Percentiles rank a stretch among this genome's conserved stretches.
Conservation (phyloP, 2,113 vertebrate genomes). For the Delphinapterus leucas region DNA sequence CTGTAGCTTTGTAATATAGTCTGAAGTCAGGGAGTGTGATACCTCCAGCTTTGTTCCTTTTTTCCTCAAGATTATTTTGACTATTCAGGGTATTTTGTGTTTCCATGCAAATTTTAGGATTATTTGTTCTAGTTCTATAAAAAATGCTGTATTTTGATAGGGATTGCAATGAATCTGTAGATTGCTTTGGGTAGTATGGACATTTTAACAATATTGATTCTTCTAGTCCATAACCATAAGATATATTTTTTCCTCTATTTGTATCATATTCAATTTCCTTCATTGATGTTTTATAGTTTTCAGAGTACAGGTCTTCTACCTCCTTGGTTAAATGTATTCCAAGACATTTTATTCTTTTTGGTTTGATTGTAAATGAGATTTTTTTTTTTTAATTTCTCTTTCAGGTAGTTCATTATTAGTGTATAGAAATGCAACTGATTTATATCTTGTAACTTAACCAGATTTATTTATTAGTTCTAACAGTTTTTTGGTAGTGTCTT, state of each 20-base stretch:
- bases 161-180: neutral
- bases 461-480: neutral
- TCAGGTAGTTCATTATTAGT: neutral
- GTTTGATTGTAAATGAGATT: neutral
- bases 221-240: neutral
- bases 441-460: neutral
- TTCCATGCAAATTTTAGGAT: neutral
- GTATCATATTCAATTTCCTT: neutral
- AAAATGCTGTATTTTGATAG: neutral
- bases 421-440: neutral
- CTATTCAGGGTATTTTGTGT: neutral
- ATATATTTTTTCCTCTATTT: neutral
- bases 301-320: neutral
- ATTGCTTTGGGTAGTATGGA: neutral
- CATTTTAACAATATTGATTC: neutral
- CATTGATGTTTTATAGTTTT: neutral
- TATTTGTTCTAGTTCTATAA: neutral
- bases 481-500: neutral
- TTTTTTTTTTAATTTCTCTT: neutral
- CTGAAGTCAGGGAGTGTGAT: neutral
- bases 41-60: neutral
- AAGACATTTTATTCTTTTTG: neutral
- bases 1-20: neutral
- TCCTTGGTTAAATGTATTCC: neutral
- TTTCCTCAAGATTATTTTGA: neutral